Conservation (phyloP, 2,888 invertebrate species). For the Bombylius discolor region DNA sequence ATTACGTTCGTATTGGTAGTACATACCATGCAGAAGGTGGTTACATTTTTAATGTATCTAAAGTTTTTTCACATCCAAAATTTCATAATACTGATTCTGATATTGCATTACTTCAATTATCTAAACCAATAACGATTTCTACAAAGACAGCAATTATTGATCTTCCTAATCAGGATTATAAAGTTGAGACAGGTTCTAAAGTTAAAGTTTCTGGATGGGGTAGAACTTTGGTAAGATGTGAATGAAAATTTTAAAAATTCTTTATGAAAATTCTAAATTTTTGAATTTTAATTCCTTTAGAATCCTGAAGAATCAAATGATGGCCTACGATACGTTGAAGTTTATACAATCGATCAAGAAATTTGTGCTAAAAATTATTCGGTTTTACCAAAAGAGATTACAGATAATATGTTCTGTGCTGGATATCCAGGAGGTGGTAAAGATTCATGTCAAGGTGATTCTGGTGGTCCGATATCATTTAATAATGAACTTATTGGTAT, state of each 20-base stretch:
- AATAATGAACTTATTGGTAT: slow-evolving; percentile 21
- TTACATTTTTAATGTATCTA: slow-evolving; percentile 23
- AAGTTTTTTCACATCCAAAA: slow-evolving; percentile 27
- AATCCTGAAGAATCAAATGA: slow-evolving; percentile 16
- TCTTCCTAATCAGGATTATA: slow-evolving; percentile 21
- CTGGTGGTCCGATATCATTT: slow-evolving; percentile 31
- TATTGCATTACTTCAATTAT: slow-evolving; percentile 27
- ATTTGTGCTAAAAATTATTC: slow-evolving; percentile 1
- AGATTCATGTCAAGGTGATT: slow-evolving; percentile 28
- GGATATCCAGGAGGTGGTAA: slow-evolving; percentile 20
- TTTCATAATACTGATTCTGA: slow-evolving; percentile 34
- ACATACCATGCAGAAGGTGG: slow-evolving; percentile 29
- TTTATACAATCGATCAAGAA: no score
- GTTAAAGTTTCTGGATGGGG: slow-evolving; percentile 32
- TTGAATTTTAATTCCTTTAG: slow-evolving; percentile 6
- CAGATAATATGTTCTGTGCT: slow-evolving; percentile 29
- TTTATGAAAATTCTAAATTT: no score
- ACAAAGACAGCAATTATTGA: slow-evolving; percentile 7
- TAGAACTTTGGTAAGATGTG: slow-evolving; percentile 14
- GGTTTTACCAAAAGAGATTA: slow-evolving; percentile 25
- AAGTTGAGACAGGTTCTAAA: slow-evolving; percentile 21
- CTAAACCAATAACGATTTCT: no score
- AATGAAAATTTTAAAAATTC: no score
- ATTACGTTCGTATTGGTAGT: slow-evolving; percentile 32
- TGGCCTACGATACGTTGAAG: slow-evolving; percentile 18